Evolutionary conservation across 2,797 vertebrate genomes (phyloP).

Genomic region (Babyrousa celebensis): DNA sequence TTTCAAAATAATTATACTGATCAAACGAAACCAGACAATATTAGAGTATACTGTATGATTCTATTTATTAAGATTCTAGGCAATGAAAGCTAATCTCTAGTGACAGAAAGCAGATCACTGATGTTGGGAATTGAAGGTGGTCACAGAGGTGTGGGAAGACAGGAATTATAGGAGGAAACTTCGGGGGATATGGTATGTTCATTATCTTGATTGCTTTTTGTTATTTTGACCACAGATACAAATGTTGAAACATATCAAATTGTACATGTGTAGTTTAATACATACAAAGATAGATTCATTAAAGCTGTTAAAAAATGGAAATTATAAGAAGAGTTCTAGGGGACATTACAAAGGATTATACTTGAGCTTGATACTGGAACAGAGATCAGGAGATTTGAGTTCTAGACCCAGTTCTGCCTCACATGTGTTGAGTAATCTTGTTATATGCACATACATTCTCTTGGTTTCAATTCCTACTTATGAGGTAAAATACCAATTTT

Average conservation of each 20-base stretch:
- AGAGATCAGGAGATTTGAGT: not conserved
- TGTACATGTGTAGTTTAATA: not conserved
- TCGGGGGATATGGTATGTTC: not conserved
- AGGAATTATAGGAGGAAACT: not conserved
- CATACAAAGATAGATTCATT: not conserved
- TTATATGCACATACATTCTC: not conserved
- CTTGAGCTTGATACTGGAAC: not conserved
- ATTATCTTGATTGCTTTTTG: not conserved
- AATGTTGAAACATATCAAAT: not conserved
- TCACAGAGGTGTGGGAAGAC: not conserved
- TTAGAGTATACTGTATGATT: not conserved
- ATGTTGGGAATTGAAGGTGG: not conserved
- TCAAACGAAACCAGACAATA: not conserved
- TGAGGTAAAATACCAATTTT: not conserved
- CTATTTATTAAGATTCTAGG: not conserved
- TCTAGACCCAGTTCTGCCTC: not conserved
- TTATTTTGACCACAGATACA: not conserved
- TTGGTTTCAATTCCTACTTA: not conserved
- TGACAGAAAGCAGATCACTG: not conserved
- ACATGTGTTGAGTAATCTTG: not conserved
- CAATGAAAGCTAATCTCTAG: not conserved
- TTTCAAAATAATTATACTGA: not conserved
- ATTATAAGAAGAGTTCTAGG: not conserved
- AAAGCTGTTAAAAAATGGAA: not conserved
- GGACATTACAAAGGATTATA: not conserved